Conservation (phyloP, 2,888 invertebrate genomes). For the Xanthia togata region DNA sequence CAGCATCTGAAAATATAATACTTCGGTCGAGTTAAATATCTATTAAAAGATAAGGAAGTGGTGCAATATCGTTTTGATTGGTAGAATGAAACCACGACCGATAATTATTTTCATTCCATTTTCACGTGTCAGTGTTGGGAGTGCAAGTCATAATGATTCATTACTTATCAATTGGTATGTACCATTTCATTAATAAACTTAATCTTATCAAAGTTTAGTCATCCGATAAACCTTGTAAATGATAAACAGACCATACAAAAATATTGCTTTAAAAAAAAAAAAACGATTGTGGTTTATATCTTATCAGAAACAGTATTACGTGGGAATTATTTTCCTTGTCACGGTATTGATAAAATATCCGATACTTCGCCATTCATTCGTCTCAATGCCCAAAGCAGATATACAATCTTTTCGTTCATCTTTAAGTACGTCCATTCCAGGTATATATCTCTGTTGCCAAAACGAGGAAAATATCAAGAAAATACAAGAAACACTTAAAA, state of each 20-base stretch:
- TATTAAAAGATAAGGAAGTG: too few species aligned
- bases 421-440: not conserved
- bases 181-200: slow-evolving; percentile 31
- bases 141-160: not conserved
- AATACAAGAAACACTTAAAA: not conserved
- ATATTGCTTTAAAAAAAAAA: not conserved
- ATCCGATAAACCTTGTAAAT: not conserved
- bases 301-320: too few species aligned
- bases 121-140: not conserved
- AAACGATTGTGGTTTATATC: too few species aligned
- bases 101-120: not conserved
- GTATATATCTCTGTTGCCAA: not conserved
- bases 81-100: not conserved
- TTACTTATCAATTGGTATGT: not conserved
- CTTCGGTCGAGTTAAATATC: too few species aligned
- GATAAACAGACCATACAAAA: slow-evolving; percentile 13
- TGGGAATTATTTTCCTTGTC: not conserved
- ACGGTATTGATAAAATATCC: slow-evolving; percentile 16
- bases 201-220: slow-evolving; percentile 27
- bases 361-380: slow-evolving; percentile 2
- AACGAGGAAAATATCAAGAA: not conserved
- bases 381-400: not conserved
- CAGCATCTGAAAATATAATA: too few species aligned
- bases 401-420: not conserved
- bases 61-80: too few species aligned